Base-by-base conservation (phyloP, 2,797 vertebrate species). In the Eulemur albifrons region DNA sequence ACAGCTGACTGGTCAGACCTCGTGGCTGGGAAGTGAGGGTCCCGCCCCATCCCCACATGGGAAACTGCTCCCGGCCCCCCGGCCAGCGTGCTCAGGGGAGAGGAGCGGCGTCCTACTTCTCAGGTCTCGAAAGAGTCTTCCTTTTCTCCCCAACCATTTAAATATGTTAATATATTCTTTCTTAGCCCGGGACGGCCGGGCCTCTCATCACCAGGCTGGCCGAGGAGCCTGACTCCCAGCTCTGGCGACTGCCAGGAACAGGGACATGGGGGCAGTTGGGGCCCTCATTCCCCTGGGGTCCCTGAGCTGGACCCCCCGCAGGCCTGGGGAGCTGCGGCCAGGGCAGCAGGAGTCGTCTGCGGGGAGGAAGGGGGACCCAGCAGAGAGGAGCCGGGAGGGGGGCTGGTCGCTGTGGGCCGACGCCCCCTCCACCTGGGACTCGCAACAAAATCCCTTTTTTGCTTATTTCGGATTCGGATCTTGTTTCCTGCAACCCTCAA, bases 61-160 rank as follows among this genome's bases (percentile, higher is more conserved):
- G 27, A 65, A 14, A 32, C 1, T 7, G 57, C 40, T 43, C 25
- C 4, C 0, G 0, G 7, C 59, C 23, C 1, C 0, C 2, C 5
- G 1, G 15, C 76, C 27, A 27, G 69, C 0, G 0, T 12, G 2
- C 70, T 25, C 21, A 1, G 30, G 40, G 21, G 15, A 13, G 7
- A 6, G n/a, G 3, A 11, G 14, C 0, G 3, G 15, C 15, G 1
- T 63, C 61, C 61, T 17, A 32, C 14, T n/a, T 32, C 57, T 2
- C 2, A 0, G 7, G 4, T 32, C 72, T 1, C 10, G 1, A 89
- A 57, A 30, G 40, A 40, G 2, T 63, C 45, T 38, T 43, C 70
- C 17, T 17, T 40, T 59, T 18, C 18, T 54, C 38, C 13, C 50
- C 32, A 61, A 61, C 14, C 48, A 27, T 21, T 65, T 30, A 21